Base-by-base conservation (phyloP, 2,888 invertebrate genomes). In the Eupithecia insigniata region DNA sequence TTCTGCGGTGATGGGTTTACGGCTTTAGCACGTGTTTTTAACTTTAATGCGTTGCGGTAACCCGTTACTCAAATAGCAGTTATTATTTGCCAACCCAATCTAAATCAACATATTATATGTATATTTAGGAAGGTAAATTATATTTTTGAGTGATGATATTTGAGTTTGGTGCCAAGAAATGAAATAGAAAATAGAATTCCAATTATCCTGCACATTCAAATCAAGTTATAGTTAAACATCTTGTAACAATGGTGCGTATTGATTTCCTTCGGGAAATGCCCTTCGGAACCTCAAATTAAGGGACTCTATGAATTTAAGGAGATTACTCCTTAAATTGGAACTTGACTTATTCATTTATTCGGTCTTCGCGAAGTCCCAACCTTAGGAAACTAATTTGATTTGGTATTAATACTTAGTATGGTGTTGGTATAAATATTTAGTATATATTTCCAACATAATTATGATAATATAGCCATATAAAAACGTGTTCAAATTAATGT, bases 21-120 rank as follows among this genome's bases (percentile, higher is more conserved):
- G 61, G n/a, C n/a, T 62, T 32, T 34, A 67, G 71, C 77, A 76
- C 70, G 75, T 79, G 73, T 72, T 74, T 71, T 61, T 55, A 55
- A 65, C 74, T 78, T 77, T 77, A 77, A 72, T 67, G 39, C 70
- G 67, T 71, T 73, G 61, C 69, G 68, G 22, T 22, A 3, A 55
- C 12, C 26, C 2, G 1, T 12, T 1, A 14, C 55, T 14, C 14
- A 55, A 26, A 55, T 26, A 7, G 26, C 55, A 26, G 26, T 1
- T 51, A 8, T 12, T 22, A 51, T 22, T 51, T 51, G 2, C 46
- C 46, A n/a, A 43, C 18, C 18, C 6, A n/a, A 18, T 36, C n/a
- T n/a, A n/a, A n/a, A n/a, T n/a, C n/a, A n/a, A n/a, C n/a, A n/a
- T n/a, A n/a, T n/a, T n/a, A n/a, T n/a, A n/a, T n/a, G n/a, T n/a